A percentile compares a stretch with the other conserved stretches of the same genome.
Conservation (phyloP, 2,113 vertebrate genomes). For the Taxidea taxus region DNA sequence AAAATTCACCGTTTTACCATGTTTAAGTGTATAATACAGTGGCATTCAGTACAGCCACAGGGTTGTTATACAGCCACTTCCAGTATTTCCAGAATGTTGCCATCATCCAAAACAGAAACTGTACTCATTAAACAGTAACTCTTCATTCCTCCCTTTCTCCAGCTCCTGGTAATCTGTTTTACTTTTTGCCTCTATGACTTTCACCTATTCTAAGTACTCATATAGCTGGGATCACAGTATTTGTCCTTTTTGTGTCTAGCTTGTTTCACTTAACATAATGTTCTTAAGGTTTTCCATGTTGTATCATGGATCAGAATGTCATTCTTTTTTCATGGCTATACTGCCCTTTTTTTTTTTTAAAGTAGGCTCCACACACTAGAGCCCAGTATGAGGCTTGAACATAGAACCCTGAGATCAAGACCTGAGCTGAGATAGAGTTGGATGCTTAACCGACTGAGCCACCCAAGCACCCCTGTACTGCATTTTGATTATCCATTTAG, state of each 20-base stretch:
- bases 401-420: neutral
- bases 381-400: neutral
- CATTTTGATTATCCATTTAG: neutral
- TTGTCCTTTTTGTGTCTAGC: conserved; percentile 17
- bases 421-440: neutral
- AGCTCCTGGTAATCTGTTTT: neutral
- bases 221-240: neutral
- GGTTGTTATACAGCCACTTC: neutral
- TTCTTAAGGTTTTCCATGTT: neutral
- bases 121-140: neutral
- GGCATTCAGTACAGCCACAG: neutral
- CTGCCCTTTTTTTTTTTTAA: neutral
- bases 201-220: neutral
- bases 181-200: neutral
- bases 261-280: neutral
- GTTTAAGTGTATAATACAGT: neutral
- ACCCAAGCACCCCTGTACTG: neutral
- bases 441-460: neutral
- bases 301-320: neutral
- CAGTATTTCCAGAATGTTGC: neutral
- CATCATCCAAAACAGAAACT: neutral
- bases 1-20: neutral
- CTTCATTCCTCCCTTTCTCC: neutral
- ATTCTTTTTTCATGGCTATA: neutral
- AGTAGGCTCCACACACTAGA: too few species aligned